A percentile compares a stretch with the other conserved stretches of the same genome.
These are phyloP conservation scores for Glyptemys insculpta DNA, from an alignment of 2,797 vertebrate genomes.

Conservation along the genomic window DNA sequence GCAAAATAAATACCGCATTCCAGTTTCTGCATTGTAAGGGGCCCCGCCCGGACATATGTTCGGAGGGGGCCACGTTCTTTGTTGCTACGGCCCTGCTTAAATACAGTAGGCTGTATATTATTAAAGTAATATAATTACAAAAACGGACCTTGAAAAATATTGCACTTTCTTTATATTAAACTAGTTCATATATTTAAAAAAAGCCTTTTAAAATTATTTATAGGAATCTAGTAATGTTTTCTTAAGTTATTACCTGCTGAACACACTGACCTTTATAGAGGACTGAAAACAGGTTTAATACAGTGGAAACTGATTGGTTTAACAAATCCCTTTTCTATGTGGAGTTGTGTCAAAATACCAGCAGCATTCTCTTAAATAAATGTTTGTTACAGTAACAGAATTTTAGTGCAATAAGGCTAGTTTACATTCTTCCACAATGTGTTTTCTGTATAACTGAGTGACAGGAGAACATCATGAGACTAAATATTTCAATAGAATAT, in stretches of 20 bases:
- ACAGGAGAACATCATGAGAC: background rate
- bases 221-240: background rate
- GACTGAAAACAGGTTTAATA: background rate
- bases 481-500: constrained; percentile 10
- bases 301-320: background rate
- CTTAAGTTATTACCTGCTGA: constrained; percentile 21
- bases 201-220: background rate
- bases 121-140: constrained; percentile 12
- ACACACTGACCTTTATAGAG: background rate
- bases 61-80: no score
- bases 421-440: background rate
- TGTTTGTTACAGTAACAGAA: background rate
- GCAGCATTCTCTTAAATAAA: constrained; percentile 9
- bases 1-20: no score
- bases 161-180: constrained; percentile 40
- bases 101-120: background rate
- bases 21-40: no score
- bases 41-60: no score
- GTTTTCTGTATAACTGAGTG: background rate
- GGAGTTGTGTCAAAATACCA: background rate
- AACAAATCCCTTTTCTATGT: background rate
- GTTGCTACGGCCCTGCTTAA: no score
- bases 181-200: background rate
- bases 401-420: background rate
- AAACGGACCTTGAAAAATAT: constrained; percentile 39